Conservation (phyloP, 2,797 vertebrate genomes). For the Anguilla marmorata region DNA sequence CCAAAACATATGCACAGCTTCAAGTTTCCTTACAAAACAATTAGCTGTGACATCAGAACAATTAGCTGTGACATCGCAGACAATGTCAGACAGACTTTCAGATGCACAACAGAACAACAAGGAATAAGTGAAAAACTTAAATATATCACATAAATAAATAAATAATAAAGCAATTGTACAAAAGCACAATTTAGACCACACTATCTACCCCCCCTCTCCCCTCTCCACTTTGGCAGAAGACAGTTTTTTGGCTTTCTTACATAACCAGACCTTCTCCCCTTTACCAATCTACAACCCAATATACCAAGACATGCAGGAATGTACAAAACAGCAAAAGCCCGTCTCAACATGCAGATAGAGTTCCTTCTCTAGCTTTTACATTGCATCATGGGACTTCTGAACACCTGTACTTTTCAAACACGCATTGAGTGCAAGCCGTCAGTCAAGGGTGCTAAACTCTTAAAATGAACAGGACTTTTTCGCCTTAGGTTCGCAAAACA, state of each 20-base stretch:
- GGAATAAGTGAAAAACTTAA: neutral
- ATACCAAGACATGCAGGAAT: neutral
- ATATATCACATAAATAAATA: constrained; percentile 34
- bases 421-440: neutral
- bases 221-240: neutral
- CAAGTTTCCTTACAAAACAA: constrained; percentile 1
- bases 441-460: neutral
- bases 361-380: constrained; percentile 1
- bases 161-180: constrained; percentile 31
- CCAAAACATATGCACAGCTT: neutral
- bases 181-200: constrained; percentile 25
- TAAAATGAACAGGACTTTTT: constrained; percentile 5
- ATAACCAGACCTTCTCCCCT: constrained; percentile 6
- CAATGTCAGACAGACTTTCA: neutral
- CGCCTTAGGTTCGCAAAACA: neutral
- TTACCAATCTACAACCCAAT: neutral
- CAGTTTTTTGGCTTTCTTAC: neutral
- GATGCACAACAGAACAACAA: neutral
- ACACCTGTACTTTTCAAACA: neutral
- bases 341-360: neutral
- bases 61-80: neutral
- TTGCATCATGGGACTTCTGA: constrained; percentile 6
- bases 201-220: neutral
- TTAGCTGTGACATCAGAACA: neutral
- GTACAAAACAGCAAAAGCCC: constrained; percentile 18